Base-by-base conservation (phyloP, 2,888 invertebrate species). In the Belgica antarctica region DNA sequence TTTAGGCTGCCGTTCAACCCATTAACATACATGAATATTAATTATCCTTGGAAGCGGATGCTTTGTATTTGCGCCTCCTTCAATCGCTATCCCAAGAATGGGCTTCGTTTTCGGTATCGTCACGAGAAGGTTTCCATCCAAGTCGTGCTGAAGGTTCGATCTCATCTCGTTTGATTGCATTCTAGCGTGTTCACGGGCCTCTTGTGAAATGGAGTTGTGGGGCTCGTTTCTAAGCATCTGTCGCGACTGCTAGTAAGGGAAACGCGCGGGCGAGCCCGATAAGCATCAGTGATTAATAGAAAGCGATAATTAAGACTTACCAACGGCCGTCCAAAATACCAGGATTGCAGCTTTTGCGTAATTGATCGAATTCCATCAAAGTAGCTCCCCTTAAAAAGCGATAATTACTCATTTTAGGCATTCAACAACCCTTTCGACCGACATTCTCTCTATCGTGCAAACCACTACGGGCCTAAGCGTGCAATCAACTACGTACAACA, bases 311-410 rank as follows among this genome's bases (percentile, higher is more conserved):
- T 41, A n/a, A n/a, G n/a, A n/a, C 68, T 57, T 24, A 70, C 70
- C 27, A 70, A 61, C 3, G 70, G 70, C 15, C 70, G 70, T 22
- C 70, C 70, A 22, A 59, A 70, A 25, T 70, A 70, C 70, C 70
- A 70, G 2, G 70, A 70, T 24, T 70, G 59, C 41, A 70, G 34
- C 57, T 57, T 59, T 22, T 70, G 70, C 17, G 70, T 70, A n/a
- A 70, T 41, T 17, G 70, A 70, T 25, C 70, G 70, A 46, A 70
- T 36, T 10, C 70, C 70, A 27, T 70, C 70, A 61, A 70, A 70
- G 46, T 70, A 70, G 61, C 70, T 70, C 27, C 70, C 70, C 70
- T 70, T 41, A 2, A 34, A 12, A 41, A 2, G 15, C 8, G 41
- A 41, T n/a, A n/a, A n/a, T n/a, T n/a, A n/a, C n/a, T n/a, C n/a